Evolutionary conservation across 2,797 vertebrate species (phyloP), one percentile per base, ranked within the genome.

Genomic region (Arctocebus calabarensis): DNA sequence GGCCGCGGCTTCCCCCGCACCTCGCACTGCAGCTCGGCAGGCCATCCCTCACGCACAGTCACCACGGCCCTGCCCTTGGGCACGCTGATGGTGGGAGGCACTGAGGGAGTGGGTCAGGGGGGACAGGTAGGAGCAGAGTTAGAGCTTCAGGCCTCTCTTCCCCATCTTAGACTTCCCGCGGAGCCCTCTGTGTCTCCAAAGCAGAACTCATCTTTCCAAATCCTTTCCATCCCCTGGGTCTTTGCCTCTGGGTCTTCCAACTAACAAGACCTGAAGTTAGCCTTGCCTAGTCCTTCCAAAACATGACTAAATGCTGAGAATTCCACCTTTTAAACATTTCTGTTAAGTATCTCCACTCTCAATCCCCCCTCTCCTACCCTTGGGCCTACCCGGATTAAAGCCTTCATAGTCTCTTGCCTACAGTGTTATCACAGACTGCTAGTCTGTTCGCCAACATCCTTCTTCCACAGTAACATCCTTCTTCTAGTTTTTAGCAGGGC

Each of bases 1-100:
- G 99, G 99, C 81, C 99, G 99, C 0, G 99, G 99, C 98, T 99
- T 99, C 27, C 99, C 99, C 13, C 99, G 98, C 32, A 99, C 99
- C 94, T 99, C 98, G 1, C 99, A 99, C 95, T 99, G 99, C 84
- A 99, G 98, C 71, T 99, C 99, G 0, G 98, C 98, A 0, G 97
- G 98, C 1, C 99, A 99, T 19, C 99, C 99, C 97, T 99, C 99
- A 8, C 98, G 98, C 57, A 99, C 99, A 0, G 98, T 99, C 94
- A 99, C 98, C 94, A 98, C 96, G 7, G 99, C 98, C 82, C 99
- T 99, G 59, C 99, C 99, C 20, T 98, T 98, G 32, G 99, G 99
- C 25, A 99, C 98, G 0, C 98, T 98, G 98, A 99, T 98, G 61
- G 99, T 98, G 8, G 99, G 99, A n/a, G 99, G 99, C 62, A 99